phyloP scores from a whole-genome alignment of 2,888 invertebrate genomes.

The Himalopsyche anomala region DNA sequence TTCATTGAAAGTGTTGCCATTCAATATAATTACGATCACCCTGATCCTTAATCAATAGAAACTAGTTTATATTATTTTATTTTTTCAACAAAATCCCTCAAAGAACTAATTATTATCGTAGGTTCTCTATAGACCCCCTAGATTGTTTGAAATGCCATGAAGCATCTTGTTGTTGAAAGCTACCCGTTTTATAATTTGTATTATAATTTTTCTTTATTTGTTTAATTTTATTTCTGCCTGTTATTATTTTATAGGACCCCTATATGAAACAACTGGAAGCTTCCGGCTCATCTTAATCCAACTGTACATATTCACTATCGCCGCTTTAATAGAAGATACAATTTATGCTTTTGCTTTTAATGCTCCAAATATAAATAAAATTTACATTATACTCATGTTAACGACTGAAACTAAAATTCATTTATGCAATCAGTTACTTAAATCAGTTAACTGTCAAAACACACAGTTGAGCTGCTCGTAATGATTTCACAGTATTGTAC shows the following conservation, averaged over 20 bases:
- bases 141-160: conserved; percentile 54
- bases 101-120: conserved; percentile 42
- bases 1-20: conserved; percentile 40
- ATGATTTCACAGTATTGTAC: no score
- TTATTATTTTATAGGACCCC: conserved; percentile 38
- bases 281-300: conserved; percentile 39
- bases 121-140: conserved; percentile 53
- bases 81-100: conserved; percentile 27
- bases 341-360: not conserved
- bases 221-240: conserved; percentile 35
- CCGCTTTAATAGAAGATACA: conserved; percentile 45
- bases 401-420: no score
- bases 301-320: conserved; percentile 52
- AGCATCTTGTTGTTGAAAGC: conserved; percentile 52
- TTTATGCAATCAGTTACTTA: no score
- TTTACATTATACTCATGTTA: no score
- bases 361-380: not conserved
- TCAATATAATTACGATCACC: conserved; percentile 2
- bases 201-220: conserved; percentile 12
- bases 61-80: conserved; percentile 19
- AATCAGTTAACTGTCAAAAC: no score
- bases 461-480: no score
- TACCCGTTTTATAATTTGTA: conserved; percentile 40
- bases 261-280: conserved; percentile 39
- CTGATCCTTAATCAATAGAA: conserved; percentile 16